Base-by-base conservation (phyloP, 2,113 vertebrate genomes). In the Passerina amoena region DNA sequence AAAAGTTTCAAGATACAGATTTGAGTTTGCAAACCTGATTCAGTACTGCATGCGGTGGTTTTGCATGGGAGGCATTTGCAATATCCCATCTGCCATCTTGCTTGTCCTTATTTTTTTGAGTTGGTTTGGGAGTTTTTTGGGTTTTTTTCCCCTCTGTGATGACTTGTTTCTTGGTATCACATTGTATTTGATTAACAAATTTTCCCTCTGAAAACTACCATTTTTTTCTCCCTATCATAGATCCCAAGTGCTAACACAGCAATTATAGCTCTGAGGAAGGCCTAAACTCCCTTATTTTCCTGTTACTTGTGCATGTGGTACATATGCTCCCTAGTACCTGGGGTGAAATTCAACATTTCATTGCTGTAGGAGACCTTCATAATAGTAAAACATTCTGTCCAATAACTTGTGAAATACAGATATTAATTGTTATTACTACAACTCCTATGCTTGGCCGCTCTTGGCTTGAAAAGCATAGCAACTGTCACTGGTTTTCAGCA, bases 141-240 rank as follows among this genome's bases (percentile, higher is more conserved):
- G 12, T 3, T 11, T 27, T 42, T 33, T 13, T 0, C 0, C 2
- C 3, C 4, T 2, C 14, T 25, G 9, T 64, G 21, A 11, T 51
- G 24, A 37, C 19, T 33, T 44, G 1, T 30, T 72, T 31, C 14
- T 81, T 60, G 14, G 2, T 51, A 82, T 61, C 9, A 6, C 24
- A 30, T 10, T 81, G 16, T 50, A 76, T 8, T 48, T 35, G 16
- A 59, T 50, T 28, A 35, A 66, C 3, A 75, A 57, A 37, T 14
- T 68, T 88, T 75, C 4, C 16, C 8, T 37, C 28, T 77, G 33
- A 48, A 48, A 57, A n/a, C 2, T 35, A 35, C 1, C 2, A 35
- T 71, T 45, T 28, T 44, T 37, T 42, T 27, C 17, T 25, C 42
- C 3, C 12, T 56, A 51, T 7, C n/a, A 45, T 17, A 18, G 21